Conservation (phyloP, 2,888 invertebrate species). For the Diplolepis rosae region DNA sequence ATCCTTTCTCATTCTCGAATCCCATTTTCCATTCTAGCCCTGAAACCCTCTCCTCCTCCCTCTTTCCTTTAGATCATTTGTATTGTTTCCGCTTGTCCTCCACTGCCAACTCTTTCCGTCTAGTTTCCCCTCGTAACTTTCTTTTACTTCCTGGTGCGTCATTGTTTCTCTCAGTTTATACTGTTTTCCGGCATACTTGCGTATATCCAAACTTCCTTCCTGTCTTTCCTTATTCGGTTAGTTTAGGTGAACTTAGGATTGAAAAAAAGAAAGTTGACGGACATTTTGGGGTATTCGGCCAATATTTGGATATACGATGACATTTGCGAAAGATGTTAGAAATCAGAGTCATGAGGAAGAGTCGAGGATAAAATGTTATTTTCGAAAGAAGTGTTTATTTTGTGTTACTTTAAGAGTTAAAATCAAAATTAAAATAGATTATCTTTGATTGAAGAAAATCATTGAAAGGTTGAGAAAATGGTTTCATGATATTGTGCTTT, state of each 20-base stretch:
- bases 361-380: neutral
- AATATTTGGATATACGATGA: slow-evolving; percentile 15
- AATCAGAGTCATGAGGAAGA: neutral
- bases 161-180: slow-evolving; percentile 26
- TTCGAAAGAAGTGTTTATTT: neutral
- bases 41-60: neutral
- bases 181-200: slow-evolving; percentile 46
- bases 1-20: slow-evolving; percentile 53
- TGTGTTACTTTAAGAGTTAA: neutral
- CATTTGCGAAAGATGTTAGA: slow-evolving; percentile 2
- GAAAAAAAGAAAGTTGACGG: neutral
- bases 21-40: slow-evolving; percentile 58
- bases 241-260: neutral
- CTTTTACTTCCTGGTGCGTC: slow-evolving; percentile 22
- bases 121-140: slow-evolving; percentile 32
- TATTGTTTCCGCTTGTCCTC: slow-evolving; percentile 35
- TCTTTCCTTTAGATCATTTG: slow-evolving; percentile 27
- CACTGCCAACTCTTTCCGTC: slow-evolving; percentile 33
- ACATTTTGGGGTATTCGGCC: slow-evolving; percentile 5
- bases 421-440: neutral
- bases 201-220: slow-evolving; percentile 38
- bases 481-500: too few relatives aligned
- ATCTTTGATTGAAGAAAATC: too few relatives aligned
- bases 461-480: neutral
- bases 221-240: slow-evolving; percentile 32